Evolutionary conservation across 2,113 vertebrate species (phyloP), one percentile per base, ranked within the genome.

Genomic region (Myrmecobius fasciatus): DNA sequence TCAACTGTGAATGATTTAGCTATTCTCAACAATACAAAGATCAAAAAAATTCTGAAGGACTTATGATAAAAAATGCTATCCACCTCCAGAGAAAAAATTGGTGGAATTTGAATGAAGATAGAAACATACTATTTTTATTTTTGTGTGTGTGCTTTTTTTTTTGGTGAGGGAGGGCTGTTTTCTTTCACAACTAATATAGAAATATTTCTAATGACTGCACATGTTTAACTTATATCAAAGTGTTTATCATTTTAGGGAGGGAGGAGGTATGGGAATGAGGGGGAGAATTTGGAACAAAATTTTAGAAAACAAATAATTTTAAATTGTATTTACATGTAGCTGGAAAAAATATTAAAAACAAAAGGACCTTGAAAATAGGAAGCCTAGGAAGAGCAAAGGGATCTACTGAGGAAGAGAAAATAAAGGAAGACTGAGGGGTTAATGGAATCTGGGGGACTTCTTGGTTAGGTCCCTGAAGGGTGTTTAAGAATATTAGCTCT

Each of bases 401-500:
- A 83, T 43, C 17, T 83, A 83, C 17, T 83, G 17, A 31, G 26
- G 28, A 93, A 92, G 22, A 93, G 83, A 67, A 90, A 91, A 11
- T 94, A 6, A 28, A 94, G 17, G 8, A 49, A 90, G 11, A 83
- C 49, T 25, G 25, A 47, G 89, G 93, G 0, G 67, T 91, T 25
- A 26, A 36, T 49, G 91, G 48, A 49, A n/a, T n/a, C 10, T 43
- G 36, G 20, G 67, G 17, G 36, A 83, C 17, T 83, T n/a, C 60
- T 75, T 43, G 67, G 36, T 83, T 83, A 88, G 53, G 88, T 93
- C 93, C 60, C 47, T 96, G 20, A 96, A 93, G 31, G 91, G 89
- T 52, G 28, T 36, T 10, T 67, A 67, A 14, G 14, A 36, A 67
- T 36, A 12, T 89, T 96, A 92, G 26, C 36, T n/a, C 89, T 53